Evolutionary conservation across 2,797 vertebrate genomes (phyloP).

Genomic region (Melanogrammus aeglefinus): DNA sequence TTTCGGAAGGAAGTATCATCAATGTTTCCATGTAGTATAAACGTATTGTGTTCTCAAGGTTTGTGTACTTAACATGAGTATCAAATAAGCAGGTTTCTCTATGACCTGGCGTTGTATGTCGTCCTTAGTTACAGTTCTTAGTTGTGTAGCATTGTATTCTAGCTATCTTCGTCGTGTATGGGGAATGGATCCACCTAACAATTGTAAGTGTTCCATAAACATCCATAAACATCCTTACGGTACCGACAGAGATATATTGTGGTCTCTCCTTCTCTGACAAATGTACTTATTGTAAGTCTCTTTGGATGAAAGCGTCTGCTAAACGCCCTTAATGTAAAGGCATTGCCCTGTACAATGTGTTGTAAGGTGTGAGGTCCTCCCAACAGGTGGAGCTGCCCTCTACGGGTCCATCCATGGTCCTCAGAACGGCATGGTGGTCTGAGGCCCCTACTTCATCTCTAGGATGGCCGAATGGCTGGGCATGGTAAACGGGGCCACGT

Average conservation of each 20-base stretch:
- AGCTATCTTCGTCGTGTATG: no score
- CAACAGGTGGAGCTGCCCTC: background rate
- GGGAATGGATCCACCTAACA: no score
- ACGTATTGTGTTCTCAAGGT: background rate
- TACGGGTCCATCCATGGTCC: background rate
- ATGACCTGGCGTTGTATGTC: background rate
- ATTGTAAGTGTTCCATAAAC: no score
- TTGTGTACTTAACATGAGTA: background rate
- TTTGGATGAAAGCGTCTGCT: no score
- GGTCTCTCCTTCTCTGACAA: no score
- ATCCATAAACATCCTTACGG: no score
- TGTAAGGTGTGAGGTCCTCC: background rate
- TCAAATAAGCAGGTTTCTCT: background rate
- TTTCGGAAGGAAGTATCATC: background rate
- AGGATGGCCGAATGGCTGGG: slow-evolving; percentile 23
- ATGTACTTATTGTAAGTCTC: no score
- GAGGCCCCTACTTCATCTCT: slow-evolving; percentile 23
- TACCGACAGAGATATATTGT: no score
- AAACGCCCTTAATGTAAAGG: no score
- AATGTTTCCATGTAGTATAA: background rate
- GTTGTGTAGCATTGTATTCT: no score
- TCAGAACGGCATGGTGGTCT: background rate
- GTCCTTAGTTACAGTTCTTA: no score
- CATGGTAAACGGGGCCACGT: slow-evolving; percentile 12
- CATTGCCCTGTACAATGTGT: background rate